These are phyloP conservation scores for Caradrina clavipalpis DNA, from an alignment of 2,888 invertebrate genomes.

Conservation along the genomic window DNA sequence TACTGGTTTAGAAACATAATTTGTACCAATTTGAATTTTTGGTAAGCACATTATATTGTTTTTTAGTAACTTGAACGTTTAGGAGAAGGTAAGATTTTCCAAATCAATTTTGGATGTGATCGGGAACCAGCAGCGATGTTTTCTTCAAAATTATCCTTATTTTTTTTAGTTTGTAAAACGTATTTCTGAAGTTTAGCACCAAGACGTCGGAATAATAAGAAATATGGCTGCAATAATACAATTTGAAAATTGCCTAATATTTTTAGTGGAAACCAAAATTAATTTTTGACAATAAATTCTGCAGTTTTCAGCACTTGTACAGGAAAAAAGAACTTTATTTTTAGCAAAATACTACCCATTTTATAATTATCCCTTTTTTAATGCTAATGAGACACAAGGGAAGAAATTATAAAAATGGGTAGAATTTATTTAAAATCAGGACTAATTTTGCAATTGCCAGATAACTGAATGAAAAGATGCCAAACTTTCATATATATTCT, in stretches of 20 bases:
- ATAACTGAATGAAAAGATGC: background rate
- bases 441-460: background rate
- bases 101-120: background rate
- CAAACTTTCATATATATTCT: background rate
- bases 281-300: background rate
- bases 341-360: background rate
- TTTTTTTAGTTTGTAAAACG: background rate
- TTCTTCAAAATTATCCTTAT: background rate
- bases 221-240: constrained; percentile 42
- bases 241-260: background rate
- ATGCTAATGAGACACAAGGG: constrained; percentile 17
- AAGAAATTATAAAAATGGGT: background rate
- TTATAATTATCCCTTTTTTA: background rate
- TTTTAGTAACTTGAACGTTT: background rate
- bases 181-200: constrained; percentile 41
- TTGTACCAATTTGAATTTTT: background rate
- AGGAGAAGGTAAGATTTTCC: background rate
- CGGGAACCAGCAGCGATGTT: background rate
- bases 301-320: background rate
- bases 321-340: background rate
- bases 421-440: background rate
- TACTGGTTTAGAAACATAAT: too few species aligned
- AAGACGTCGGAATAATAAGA: constrained; percentile 33
- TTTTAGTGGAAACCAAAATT: background rate
- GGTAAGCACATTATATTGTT: background rate